These are phyloP conservation scores for Hyla sarda DNA, from an alignment of 2,113 vertebrate genomes.

Conservation along the genomic window DNA sequence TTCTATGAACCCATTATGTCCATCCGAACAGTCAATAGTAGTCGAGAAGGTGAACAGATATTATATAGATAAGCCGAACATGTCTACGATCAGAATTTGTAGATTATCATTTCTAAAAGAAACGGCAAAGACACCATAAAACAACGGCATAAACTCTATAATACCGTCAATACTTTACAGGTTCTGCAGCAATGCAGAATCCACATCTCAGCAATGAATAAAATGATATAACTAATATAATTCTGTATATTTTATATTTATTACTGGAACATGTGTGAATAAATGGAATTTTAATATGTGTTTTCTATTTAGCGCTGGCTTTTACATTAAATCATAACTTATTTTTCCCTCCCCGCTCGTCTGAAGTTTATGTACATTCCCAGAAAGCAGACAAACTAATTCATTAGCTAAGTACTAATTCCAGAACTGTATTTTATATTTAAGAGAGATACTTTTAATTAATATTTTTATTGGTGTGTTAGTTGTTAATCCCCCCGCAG, in stretches of 20 bases:
- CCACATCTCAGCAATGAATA: background rate
- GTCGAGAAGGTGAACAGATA: too few relatives aligned
- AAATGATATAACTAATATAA: constrained; percentile 1
- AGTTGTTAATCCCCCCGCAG: constrained; percentile 76
- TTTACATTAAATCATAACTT: constrained; percentile 30
- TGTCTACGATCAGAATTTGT: background rate
- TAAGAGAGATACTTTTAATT: constrained; percentile 82
- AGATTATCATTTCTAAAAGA: background rate
- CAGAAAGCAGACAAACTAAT: constrained; percentile 47
- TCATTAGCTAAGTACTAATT: constrained; percentile 64
- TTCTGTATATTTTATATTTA: constrained; percentile 36
- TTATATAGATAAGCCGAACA: background rate
- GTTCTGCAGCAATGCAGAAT: background rate
- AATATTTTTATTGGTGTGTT: constrained; percentile 72
- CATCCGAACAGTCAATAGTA: too few relatives aligned
- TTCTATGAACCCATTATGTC: too few relatives aligned
- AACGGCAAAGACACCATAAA: background rate
- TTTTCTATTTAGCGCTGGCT: constrained; percentile 28
- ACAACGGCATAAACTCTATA: background rate
- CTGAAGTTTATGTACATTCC: constrained; percentile 47
- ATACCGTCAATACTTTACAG: background rate
- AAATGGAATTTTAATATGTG: constrained; percentile 35
- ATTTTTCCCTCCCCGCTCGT: constrained; percentile 21
- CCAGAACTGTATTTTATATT: constrained; percentile 67
- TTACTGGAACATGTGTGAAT: constrained; percentile 11